Conservation (phyloP, 2,113 vertebrate genomes). For the Rana temporaria region DNA sequence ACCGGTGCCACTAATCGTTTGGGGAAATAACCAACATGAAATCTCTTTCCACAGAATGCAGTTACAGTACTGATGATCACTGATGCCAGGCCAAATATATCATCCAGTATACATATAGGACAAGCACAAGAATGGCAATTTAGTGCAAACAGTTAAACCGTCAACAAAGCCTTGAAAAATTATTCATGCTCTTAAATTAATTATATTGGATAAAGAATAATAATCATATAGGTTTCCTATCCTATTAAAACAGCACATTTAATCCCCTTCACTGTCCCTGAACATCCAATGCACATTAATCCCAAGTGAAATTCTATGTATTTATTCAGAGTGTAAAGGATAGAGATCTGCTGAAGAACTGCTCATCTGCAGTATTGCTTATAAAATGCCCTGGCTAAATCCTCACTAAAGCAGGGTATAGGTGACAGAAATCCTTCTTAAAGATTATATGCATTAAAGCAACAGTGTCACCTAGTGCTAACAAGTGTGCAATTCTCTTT, state of each 20-base stretch:
- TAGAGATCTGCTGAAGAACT: slow-evolving; percentile 11
- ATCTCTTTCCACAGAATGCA: too few species aligned
- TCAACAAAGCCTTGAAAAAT: slow-evolving; percentile 7
- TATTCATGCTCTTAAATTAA: slow-evolving; percentile 5
- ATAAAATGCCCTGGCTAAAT: slow-evolving; percentile 19
- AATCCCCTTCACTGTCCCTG: slow-evolving; percentile 27
- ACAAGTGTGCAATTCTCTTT: neutral
- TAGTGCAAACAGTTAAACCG: neutral
- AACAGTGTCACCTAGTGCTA: slow-evolving; percentile 29
- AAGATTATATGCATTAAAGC: slow-evolving; percentile 27
- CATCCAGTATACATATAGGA: too few species aligned
- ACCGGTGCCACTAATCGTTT: too few species aligned
- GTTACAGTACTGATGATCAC: too few species aligned
- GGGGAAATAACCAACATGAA: too few species aligned
- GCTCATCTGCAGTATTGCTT: neutral
- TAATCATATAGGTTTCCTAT: slow-evolving; percentile 1
- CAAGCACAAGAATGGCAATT: too few species aligned
- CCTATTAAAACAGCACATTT: slow-evolving; percentile 5
- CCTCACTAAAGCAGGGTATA: slow-evolving; percentile 2
- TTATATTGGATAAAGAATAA: neutral
- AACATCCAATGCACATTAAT: slow-evolving; percentile 23
- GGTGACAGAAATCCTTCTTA: slow-evolving; percentile 24
- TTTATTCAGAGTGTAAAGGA: slow-evolving; percentile 9
- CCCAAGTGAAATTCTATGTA: slow-evolving; percentile 24
- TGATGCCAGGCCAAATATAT: too few species aligned